Base-by-base conservation (phyloP, 2,113 vertebrate genomes). In the Coturnix japonica region DNA sequence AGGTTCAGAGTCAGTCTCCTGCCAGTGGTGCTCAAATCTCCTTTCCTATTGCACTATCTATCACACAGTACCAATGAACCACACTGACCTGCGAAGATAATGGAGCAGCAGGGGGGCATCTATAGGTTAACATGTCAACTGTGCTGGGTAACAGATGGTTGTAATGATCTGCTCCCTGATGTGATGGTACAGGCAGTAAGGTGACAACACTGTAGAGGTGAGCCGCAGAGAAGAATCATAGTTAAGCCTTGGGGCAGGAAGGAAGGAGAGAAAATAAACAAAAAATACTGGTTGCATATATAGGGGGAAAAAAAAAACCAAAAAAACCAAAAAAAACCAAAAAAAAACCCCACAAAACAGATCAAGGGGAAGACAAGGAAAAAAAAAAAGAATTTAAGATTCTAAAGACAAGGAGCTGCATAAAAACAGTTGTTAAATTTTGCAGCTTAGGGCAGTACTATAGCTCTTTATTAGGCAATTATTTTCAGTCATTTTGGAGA, bases 401-500 rank as follows among this genome's bases (percentile, higher is more conserved):
- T 95, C 64, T 72, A n/a, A 92, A 93, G 87, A 73, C 0, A 1
- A 87, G 33, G 37, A 93, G 70, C 81, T 85, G 57, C 64, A 75
- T 90, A 91, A 93, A 94, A 93, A 79, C 73, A 94, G 91, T 81
- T 82, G 92, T 85, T 96, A 91, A 49, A n/a, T 89, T 96, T 70
- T 80, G 79, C 85, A 86, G 86, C 84, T 94, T 85, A 83, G 93
- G 94, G 76, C 74, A 95, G 51, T 51, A 63, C 54, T 86, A n/a
- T 89, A 79, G 75, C 39, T 93, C 70, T 97, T 93, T 94, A 93
- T 96, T 94, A 89, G 75, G 89, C 88, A 95, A 96, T 94, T 95
- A 91, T 94, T 94, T 94, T 78, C 63, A 90, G 79, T 93, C 79
- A 72, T 90, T 93, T 93, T 94, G 76, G 93, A 88, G 64, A 92